A percentile compares a stretch with the other conserved stretches of the same genome.
phyloP scores from a whole-genome alignment of 1,140 invertebrate genomes.

The Lerema accius region DNA sequence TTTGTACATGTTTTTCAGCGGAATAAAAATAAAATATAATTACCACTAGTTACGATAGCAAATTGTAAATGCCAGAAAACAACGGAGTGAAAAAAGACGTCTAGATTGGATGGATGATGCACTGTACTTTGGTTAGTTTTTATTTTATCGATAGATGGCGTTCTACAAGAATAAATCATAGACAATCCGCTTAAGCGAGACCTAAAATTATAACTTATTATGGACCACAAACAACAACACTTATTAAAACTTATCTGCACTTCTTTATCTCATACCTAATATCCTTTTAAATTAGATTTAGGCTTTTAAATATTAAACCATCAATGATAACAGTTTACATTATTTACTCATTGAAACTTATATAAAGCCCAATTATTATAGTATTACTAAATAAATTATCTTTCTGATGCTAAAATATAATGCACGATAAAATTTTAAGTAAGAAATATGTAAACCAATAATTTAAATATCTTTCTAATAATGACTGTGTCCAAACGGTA shows the following conservation, averaged over 20 bases:
- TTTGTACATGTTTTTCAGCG: conserved; percentile 56
- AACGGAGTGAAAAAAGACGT: conserved; percentile 74
- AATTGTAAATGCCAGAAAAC: conserved; percentile 67
- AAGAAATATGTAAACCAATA: too few relatives aligned
- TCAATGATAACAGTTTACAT: too few relatives aligned
- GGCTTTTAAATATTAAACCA: too few relatives aligned
- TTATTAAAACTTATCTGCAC: background rate
- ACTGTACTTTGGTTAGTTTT: conserved; percentile 52
- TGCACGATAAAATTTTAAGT: too few relatives aligned
- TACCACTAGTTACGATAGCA: conserved; percentile 67
- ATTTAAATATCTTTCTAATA: too few relatives aligned
- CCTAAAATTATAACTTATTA: conserved; percentile 44
- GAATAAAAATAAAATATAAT: conserved; percentile 60
- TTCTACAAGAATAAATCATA: conserved; percentile 45
- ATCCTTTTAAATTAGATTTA: too few relatives aligned
- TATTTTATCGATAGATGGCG: conserved; percentile 61
- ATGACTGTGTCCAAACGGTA: too few relatives aligned
- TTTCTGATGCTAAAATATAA: too few relatives aligned
- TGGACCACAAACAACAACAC: conserved; percentile 4
- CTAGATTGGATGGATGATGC: conserved; percentile 64
- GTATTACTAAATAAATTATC: too few relatives aligned
- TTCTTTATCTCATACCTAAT: too few relatives aligned
- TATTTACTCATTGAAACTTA: too few relatives aligned
- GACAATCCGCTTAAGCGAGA: conserved; percentile 54
- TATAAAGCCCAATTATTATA: too few relatives aligned